phyloP scores from a whole-genome alignment of 2,888 invertebrate species.

The Folsomia candida region DNA sequence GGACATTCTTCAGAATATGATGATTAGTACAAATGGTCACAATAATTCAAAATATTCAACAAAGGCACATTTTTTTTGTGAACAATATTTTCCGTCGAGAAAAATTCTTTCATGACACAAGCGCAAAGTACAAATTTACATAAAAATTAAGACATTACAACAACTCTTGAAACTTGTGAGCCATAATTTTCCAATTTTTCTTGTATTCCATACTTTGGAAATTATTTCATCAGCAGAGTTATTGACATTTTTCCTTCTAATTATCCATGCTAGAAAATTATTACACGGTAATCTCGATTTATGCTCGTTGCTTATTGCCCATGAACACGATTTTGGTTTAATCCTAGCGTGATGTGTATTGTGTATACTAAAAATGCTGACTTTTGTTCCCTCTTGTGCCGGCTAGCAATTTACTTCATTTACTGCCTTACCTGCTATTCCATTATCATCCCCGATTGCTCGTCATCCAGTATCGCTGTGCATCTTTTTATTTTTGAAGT shows the following conservation, averaged over 20 bases:
- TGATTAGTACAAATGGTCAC: background rate
- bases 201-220: background rate
- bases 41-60: no score
- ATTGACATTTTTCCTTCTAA: constrained; percentile 15
- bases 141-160: background rate
- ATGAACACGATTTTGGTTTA: constrained; percentile 6
- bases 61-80: no score
- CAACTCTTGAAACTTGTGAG: background rate
- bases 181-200: background rate
- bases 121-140: background rate
- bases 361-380: background rate
- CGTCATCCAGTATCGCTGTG: background rate
- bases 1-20: background rate
- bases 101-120: no score
- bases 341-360: background rate
- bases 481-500: background rate
- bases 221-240: background rate
- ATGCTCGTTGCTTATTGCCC: constrained; percentile 13
- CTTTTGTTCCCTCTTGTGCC: background rate
- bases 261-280: constrained; percentile 10
- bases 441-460: background rate
- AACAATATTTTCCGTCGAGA: no score
- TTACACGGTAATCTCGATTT: constrained; percentile 7
- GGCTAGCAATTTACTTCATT: background rate
- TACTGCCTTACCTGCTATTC: background rate